Conservation (phyloP, 2,113 vertebrate genomes). For the Nestor notabilis region DNA sequence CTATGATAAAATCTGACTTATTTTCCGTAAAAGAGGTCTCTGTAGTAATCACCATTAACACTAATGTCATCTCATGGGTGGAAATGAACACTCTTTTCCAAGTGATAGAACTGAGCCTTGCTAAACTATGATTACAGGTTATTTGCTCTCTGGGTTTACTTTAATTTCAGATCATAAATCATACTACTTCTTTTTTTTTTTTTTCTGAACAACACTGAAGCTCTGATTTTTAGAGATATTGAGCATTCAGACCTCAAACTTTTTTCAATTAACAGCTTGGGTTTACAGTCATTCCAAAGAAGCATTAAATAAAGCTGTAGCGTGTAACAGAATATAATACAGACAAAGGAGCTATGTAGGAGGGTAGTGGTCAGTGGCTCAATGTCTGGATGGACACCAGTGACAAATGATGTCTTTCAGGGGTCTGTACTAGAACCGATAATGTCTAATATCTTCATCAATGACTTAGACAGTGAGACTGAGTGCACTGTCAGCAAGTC, state of each 20-base stretch:
- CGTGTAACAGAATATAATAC: not conserved
- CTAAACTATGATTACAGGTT: not conserved
- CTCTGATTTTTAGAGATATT: not conserved
- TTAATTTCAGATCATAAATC: not conserved
- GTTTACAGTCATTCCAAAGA: not conserved
- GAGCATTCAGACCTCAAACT: not conserved
- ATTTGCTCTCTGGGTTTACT: not conserved
- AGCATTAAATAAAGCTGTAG: not conserved
- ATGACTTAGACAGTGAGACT: not conserved
- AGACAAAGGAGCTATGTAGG: not conserved
- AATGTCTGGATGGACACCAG: not conserved
- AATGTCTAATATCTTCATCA: not conserved
- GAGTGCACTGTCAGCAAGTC: not conserved
- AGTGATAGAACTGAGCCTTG: not conserved
- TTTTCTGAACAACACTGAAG: not conserved
- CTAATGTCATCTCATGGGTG: not conserved
- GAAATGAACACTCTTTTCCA: not conserved
- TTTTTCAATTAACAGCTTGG: not conserved
- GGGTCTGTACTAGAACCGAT: not conserved
- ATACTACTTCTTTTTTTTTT: fast-evolving
- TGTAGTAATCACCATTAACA: not conserved
- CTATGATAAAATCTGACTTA: not conserved
- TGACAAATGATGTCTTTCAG: not conserved
- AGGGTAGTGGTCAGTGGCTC: not conserved
- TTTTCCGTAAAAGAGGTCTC: not conserved